phyloP scores from a whole-genome alignment of 2,797 vertebrate genomes.

The Kryptolebias ocellatus region DNA sequence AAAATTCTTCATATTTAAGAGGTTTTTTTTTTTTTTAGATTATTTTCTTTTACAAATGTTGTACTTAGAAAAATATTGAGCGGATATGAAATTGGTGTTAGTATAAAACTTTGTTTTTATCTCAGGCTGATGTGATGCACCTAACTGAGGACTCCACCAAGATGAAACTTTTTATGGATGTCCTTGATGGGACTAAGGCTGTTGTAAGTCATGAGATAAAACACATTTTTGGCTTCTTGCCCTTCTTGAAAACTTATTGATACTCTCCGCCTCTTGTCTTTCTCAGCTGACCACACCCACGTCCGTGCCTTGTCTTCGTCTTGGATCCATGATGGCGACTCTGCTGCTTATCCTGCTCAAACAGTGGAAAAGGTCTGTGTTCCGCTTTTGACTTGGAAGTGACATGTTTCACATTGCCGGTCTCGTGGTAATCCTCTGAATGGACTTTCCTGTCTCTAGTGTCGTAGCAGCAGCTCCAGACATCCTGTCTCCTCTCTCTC shows the following conservation, averaged over 20 bases:
- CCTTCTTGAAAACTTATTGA: background rate
- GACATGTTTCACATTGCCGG: background rate
- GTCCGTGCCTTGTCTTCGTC: conserved; percentile 89
- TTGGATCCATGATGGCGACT: conserved; percentile 95
- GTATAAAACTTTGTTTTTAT: background rate
- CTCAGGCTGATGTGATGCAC: conserved; percentile 91
- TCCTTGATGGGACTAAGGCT: conserved; percentile 90
- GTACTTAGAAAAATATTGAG: background rate
- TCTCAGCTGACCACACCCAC: conserved; percentile 86
- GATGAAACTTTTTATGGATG: conserved; percentile 91
- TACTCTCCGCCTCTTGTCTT: background rate
- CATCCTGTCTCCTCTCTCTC: conserved; percentile 88
- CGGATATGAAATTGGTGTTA: background rate
- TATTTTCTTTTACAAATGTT: background rate
- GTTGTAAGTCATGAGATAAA: conserved; percentile 80
- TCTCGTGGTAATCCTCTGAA: background rate
- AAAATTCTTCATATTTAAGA: background rate
- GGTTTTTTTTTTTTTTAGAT: background rate
- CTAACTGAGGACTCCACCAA: conserved; percentile 86
- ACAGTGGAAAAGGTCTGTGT: conserved; percentile 90
- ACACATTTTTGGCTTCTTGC: background rate
- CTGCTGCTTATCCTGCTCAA: conserved; percentile 93
- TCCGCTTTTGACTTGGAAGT: background rate
- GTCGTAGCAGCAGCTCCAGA: conserved; percentile 89
- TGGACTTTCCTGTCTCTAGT: conserved; percentile 66